A percentile compares a stretch with the other conserved stretches of the same genome.
These are phyloP conservation scores for Lymantria dispar DNA, from an alignment of 2,888 invertebrate genomes.

Conservation along the genomic window DNA sequence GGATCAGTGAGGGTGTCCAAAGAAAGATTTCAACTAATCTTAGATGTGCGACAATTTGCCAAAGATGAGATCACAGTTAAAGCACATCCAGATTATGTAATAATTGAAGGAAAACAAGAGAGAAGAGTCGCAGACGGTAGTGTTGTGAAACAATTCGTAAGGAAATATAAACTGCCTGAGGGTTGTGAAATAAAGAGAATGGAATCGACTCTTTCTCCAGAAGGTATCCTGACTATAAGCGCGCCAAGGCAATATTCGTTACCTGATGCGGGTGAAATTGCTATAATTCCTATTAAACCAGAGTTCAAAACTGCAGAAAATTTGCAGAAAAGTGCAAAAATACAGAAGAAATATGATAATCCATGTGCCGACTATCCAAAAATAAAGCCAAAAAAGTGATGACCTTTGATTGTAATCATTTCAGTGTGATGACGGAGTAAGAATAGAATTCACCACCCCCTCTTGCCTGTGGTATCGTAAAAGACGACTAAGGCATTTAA, in stretches of 20 bases:
- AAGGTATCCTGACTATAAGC: slow-evolving; percentile 58
- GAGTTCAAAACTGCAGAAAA: neutral
- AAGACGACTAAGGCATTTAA: too few species aligned
- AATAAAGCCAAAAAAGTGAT: slow-evolving; percentile 1
- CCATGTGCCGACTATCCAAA: slow-evolving; percentile 2
- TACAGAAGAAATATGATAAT: neutral
- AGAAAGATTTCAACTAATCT: slow-evolving; percentile 56
- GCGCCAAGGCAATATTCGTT: slow-evolving; percentile 48
- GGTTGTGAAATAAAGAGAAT: slow-evolving; percentile 55
- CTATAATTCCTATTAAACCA: slow-evolving; percentile 38
- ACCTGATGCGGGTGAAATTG: slow-evolving; percentile 43
- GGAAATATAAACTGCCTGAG: slow-evolving; percentile 61
- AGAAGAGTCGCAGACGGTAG: slow-evolving; percentile 49
- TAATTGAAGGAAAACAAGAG: slow-evolving; percentile 64
- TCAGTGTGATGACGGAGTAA: too few species aligned
- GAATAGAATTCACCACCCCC: too few species aligned
- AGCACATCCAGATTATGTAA: slow-evolving; percentile 56
- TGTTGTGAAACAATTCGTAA: slow-evolving; percentile 52
- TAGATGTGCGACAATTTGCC: slow-evolving; percentile 55
- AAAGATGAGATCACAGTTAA: slow-evolving; percentile 65
- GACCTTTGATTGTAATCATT: neutral
- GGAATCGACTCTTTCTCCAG: slow-evolving; percentile 45
- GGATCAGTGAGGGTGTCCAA: slow-evolving; percentile 54
- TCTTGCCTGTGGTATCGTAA: too few species aligned
- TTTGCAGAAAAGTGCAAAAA: neutral